Evolutionary conservation across 2,113 vertebrate species (phyloP), one percentile per base, ranked within the genome.

Genomic region (Amphilophus citrinellus): DNA sequence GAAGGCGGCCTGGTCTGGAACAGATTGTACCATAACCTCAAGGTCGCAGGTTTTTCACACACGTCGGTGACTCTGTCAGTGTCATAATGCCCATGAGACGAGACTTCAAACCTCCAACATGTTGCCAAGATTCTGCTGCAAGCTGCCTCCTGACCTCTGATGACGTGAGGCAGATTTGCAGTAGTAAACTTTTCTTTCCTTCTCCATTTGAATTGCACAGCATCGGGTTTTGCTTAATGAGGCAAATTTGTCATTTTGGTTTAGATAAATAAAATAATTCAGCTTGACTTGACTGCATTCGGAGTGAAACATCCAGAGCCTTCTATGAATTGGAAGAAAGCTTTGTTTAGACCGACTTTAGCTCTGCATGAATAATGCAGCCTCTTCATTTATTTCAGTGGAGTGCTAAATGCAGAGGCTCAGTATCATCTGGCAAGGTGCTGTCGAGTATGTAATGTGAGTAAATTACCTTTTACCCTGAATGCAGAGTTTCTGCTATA

Each of bases 1-100:
- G 78, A 27, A 39, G 44, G 56, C 63, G 59, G 77, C 37, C 30
- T 2, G 78, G 39, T 14, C 76, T 3, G 56, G 32, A 60, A 42
- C 86, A 84, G 79, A 89, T 66, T 89, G 80, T 20, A 18, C 47
- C 6, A 2, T 27, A 27, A 66, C 85, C 77, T 87, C n/a, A 1
- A 47, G 84, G 84, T 57, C 57, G n/a, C 77, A 11, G 24, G 82
- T 68, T 71, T 71, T 22, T 44, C 24, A 35, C 11, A 35, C 68
- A 73, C 3, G 56, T 24, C 50, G 4, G 22, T n/a, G 13, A 81
- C 66, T 77, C 35, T 73, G 82, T 88, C 62, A 9, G 30, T 50
- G 35, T 65, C 58, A 8, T 11, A 14, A 73, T 4, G 42, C 61
- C 84, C 8, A 3, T 13, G 30, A 81, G 37, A 76, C 3, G 7